These are phyloP conservation scores for Muntiacus muntjak DNA, from an alignment of 2,113 vertebrate species.

Conservation along the genomic window DNA sequence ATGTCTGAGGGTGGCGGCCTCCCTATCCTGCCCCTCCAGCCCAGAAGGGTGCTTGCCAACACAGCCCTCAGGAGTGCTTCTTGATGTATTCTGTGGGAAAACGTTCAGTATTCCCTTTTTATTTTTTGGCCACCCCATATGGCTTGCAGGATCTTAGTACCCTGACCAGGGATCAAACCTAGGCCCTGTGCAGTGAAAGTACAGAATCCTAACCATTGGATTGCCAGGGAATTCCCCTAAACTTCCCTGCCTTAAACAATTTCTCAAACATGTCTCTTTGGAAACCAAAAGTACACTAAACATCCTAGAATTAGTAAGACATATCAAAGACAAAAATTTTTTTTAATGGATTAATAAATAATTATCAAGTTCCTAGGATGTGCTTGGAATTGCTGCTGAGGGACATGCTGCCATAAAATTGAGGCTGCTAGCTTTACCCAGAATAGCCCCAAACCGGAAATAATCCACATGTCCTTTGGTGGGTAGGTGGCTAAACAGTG, in stretches of 20 bases:
- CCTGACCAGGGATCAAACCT: neutral
- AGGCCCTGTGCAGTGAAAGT: neutral
- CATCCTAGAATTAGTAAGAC: neutral
- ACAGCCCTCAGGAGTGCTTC: neutral
- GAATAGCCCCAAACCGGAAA: neutral
- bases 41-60: neutral
- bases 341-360: neutral
- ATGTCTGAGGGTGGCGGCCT: neutral
- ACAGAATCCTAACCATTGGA: neutral
- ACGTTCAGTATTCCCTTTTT: neutral
- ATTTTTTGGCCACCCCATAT: accelerated
- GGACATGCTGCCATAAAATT: neutral
- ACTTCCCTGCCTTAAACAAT: neutral
- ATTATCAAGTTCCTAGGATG: neutral
- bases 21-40: neutral
- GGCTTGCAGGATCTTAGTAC: neutral
- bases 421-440: neutral
- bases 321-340: neutral
- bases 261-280: neutral
- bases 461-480: neutral
- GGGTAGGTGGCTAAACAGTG: neutral
- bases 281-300: neutral
- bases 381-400: neutral
- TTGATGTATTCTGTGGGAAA: neutral
- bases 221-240: neutral